A percentile compares a stretch with the other conserved stretches of the same genome.
These are phyloP conservation scores for Oedothorax gibbosus DNA, from an alignment of 1,140 invertebrate species.

Conservation along the genomic window DNA sequence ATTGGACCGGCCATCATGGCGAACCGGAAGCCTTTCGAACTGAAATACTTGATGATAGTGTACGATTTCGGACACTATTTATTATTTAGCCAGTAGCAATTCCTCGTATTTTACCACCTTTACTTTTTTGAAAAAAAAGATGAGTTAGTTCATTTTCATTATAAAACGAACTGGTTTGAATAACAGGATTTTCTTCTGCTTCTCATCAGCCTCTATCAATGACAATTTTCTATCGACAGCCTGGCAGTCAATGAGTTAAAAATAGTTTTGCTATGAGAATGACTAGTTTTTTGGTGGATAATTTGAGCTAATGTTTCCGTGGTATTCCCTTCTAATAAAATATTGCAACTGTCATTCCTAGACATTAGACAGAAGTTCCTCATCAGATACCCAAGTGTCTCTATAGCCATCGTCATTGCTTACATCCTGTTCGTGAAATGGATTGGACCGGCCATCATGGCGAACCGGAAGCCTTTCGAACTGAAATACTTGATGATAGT, in stretches of 20 bases:
- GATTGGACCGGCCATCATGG: slow-evolving; percentile 85
- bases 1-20: slow-evolving; percentile 85
- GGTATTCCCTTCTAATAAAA: too few relatives aligned
- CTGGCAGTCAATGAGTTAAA: too few relatives aligned
- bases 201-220: too few relatives aligned
- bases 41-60: slow-evolving; percentile 81
- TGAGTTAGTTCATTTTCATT: slow-evolving; percentile 73
- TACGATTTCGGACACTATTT: slow-evolving; percentile 93
- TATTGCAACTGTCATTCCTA: background rate
- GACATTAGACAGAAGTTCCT: background rate
- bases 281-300: too few relatives aligned
- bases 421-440: slow-evolving; percentile 73
- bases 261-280: too few relatives aligned
- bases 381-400: background rate
- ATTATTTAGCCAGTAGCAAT: slow-evolving; percentile 75
- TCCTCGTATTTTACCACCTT: slow-evolving; percentile 69
- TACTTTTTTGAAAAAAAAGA: slow-evolving; percentile 84
- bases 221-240: too few relatives aligned
- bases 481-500: slow-evolving; percentile 80
- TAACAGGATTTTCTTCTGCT: too few relatives aligned
- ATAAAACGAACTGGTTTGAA: too few relatives aligned
- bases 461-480: slow-evolving; percentile 84
- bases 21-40: slow-evolving; percentile 80
- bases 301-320: too few relatives aligned
- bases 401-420: slow-evolving; percentile 67